Conservation (phyloP, 2,113 vertebrate genomes). For the Hucho hucho region DNA sequence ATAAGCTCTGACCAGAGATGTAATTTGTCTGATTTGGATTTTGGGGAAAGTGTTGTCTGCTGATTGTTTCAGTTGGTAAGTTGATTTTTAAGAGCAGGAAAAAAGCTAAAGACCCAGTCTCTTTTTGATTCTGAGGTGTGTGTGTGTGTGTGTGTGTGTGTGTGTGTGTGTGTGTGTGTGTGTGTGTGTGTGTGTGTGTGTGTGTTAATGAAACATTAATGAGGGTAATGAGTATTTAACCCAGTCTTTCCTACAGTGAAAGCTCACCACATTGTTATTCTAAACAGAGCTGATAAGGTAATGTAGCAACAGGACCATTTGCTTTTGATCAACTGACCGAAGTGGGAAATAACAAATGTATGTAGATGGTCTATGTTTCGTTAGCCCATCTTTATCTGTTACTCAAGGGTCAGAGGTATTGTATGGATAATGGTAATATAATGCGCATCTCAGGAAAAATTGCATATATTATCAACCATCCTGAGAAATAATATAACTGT, state of each 20-base stretch:
- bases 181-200: neutral
- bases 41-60: too few species aligned
- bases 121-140: too few species aligned
- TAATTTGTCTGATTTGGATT: too few species aligned
- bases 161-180: too few species aligned
- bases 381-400: neutral
- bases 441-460: neutral
- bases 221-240: neutral
- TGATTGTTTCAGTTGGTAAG: too few species aligned
- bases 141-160: too few species aligned
- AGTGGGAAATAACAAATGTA: neutral
- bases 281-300: neutral
- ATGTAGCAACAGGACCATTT: neutral
- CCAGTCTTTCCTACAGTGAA: neutral
- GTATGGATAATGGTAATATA: neutral
- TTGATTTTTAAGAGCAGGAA: too few species aligned
- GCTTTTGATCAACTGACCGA: too few species aligned
- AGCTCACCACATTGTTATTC: slow-evolving; percentile 47
- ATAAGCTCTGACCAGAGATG: too few species aligned
- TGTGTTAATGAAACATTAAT: neutral
- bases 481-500: slow-evolving; percentile 1
- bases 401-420: neutral
- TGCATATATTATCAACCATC: neutral
- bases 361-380: neutral
- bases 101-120: too few species aligned